Conservation (phyloP, 2,113 vertebrate genomes). For the Ailuropoda melanoleuca region DNA sequence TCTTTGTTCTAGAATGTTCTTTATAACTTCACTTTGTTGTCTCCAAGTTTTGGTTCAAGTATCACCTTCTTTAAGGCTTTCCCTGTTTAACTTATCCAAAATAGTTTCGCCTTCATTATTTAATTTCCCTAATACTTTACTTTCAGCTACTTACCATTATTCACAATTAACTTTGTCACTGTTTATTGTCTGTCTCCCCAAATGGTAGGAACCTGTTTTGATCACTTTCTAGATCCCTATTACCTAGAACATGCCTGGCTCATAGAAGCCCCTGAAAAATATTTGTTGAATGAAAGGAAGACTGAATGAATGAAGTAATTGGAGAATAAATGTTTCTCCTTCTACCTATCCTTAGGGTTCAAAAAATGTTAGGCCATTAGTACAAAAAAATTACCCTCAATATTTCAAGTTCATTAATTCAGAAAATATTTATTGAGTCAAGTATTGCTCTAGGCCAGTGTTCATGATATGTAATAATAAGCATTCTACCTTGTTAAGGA, state of each 20-base stretch:
- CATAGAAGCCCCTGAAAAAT: neutral
- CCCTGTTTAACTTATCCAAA: neutral
- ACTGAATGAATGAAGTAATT: neutral
- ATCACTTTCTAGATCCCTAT: neutral
- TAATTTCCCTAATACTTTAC: neutral
- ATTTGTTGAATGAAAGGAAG: neutral
- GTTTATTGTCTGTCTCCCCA: neutral
- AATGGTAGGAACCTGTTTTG: neutral
- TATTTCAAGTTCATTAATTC: neutral
- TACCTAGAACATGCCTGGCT: neutral
- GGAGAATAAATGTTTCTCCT: neutral
- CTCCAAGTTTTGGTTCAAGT: neutral
- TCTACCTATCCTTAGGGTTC: rapidly evolving
- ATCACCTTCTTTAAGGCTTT: neutral
- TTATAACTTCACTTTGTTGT: neutral
- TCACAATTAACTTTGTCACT: neutral
- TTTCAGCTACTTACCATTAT: neutral
- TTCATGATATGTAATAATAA: neutral
- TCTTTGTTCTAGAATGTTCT: neutral
- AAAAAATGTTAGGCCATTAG: neutral
- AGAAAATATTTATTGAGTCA: neutral
- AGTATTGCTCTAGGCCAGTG: neutral
- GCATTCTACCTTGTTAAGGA: neutral
- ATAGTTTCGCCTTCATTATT: neutral
- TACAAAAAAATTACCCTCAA: neutral